A percentile compares a stretch with the other conserved stretches of the same genome.
These are phyloP conservation scores for Drosophila elegans DNA, from an alignment of 1,140 invertebrate species.

Conservation along the genomic window DNA sequence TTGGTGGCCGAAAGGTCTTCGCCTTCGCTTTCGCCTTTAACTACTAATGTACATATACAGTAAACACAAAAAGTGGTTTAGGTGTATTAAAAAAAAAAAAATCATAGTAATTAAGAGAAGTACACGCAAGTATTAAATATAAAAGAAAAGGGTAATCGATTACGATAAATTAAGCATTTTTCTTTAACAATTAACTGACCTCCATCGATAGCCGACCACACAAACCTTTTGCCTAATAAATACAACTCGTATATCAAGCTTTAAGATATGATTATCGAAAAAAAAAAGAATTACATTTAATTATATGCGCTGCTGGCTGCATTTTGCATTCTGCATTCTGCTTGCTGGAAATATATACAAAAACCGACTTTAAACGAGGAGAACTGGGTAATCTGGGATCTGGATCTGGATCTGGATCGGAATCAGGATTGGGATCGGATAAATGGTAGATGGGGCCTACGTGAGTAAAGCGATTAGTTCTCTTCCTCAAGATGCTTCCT, in stretches of 20 bases:
- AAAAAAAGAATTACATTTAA: conserved; percentile 46
- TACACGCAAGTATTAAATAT: conserved; percentile 46
- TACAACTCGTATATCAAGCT: conserved; percentile 28
- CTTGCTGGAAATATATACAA: conserved; percentile 51
- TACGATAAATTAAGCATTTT: conserved; percentile 59
- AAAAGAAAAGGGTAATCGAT: conserved; percentile 49
- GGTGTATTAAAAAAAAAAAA: conserved; percentile 46
- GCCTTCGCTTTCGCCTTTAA: conserved; percentile 23
- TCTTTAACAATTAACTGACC: conserved; percentile 69
- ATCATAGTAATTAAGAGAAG: conserved; percentile 58
- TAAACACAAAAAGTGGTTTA: conserved; percentile 45
- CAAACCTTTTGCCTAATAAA: conserved; percentile 59
- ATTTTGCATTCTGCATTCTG: conserved; percentile 14
- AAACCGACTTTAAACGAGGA: conserved; percentile 46
- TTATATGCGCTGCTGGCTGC: conserved; percentile 28
- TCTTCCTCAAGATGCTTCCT: neutral
- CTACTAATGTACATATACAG: conserved; percentile 65
- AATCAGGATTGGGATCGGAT: conserved; percentile 4
- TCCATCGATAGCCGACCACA: conserved; percentile 29
- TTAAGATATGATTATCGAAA: conserved; percentile 30
- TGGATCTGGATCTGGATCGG: neutral
- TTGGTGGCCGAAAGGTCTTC: conserved; percentile 3
- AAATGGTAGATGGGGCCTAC: neutral
- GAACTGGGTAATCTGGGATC: conserved; percentile 23
- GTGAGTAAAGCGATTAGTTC: conserved; percentile 6